phyloP scores from a whole-genome alignment of 2,888 invertebrate genomes.

The Andrena flavipes region DNA sequence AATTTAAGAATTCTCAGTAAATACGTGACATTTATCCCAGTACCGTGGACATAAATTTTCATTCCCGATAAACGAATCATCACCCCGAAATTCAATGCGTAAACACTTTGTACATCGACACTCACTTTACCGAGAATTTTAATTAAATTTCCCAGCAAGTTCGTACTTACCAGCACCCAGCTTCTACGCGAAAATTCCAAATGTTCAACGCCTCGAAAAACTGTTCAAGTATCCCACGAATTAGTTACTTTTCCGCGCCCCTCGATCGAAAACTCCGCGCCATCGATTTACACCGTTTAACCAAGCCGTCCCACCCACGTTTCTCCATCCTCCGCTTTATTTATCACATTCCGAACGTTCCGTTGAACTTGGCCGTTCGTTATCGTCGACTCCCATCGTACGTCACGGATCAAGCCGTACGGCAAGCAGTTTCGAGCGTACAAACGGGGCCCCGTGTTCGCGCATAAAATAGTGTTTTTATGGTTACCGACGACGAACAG shows the following conservation, averaged over 20 bases:
- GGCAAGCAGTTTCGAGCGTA: conserved; percentile 43
- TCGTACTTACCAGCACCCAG: no score
- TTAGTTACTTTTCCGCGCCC: not conserved
- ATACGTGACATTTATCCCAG: not conserved
- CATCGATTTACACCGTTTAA: conserved; percentile 5
- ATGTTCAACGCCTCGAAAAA: no score
- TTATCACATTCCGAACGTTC: conserved; percentile 52
- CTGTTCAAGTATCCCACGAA: no score
- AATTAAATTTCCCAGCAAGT: no score
- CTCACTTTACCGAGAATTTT: no score
- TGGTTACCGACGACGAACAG: conserved; percentile 63
- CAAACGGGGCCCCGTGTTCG: conserved; percentile 50
- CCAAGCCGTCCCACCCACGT: not conserved
- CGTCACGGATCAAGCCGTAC: conserved; percentile 59
- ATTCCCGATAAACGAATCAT: not conserved
- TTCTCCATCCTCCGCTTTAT: conserved; percentile 9
- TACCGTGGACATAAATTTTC: conserved; percentile 7
- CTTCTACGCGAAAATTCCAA: no score
- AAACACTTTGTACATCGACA: no score
- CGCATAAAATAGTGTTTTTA: conserved; percentile 64
- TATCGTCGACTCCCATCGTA: conserved; percentile 50
- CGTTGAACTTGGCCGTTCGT: conserved; percentile 32
- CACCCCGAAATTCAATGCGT: no score
- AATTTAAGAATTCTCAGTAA: conserved; percentile 16
- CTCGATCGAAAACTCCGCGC: not conserved